Evolutionary conservation across 2,113 vertebrate genomes (phyloP), one percentile per base, ranked within the genome.

Genomic region (Sardina pilchardus): DNA sequence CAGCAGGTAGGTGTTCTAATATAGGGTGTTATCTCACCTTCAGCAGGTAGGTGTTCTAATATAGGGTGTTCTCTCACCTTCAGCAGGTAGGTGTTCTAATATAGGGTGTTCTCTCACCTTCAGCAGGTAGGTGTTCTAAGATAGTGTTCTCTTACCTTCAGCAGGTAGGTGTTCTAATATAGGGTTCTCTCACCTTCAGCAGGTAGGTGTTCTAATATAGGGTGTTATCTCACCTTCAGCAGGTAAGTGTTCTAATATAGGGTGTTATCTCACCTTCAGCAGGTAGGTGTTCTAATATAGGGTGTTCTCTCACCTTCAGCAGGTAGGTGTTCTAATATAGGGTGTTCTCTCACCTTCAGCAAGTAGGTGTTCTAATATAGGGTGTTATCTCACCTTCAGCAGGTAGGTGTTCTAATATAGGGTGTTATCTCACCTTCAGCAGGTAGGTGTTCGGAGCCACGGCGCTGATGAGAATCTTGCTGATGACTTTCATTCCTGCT

Each of bases 381-480:
- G 12, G 2, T 47, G 39, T 42, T 42, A 9, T 12, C 6, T 89
- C 94, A 97, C 96, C 96, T 95, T 95, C 85, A 97, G 88, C 71
- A 94, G 14, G 80, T 82, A 92, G 0, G 6, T 19, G 14, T 89
- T 94, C 1, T 47, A 47, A 47, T 12, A 47, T 47, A 47, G 9
- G 12, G 2, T 47, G 39, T 42, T 42, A 9, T 12, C 6, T 89
- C 94, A 97, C 96, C 96, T 95, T 95, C 85, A 97, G 88, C 71
- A 94, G 14, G 80, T 82, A 92, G 0, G 6, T 19, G 14, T 89
- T 94, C 10, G 94, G 87, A 0, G 88, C 83, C 8, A 86, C n/a
- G 19, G 84, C 88, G 9, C 87, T 94, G 89, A 98, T 95, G 59
- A 94, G 89, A 75, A 96, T 59, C 81, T 95, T 95, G 92, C 94